Conservation (phyloP, 2,797 vertebrate genomes). For the Hybognathus amarus region DNA sequence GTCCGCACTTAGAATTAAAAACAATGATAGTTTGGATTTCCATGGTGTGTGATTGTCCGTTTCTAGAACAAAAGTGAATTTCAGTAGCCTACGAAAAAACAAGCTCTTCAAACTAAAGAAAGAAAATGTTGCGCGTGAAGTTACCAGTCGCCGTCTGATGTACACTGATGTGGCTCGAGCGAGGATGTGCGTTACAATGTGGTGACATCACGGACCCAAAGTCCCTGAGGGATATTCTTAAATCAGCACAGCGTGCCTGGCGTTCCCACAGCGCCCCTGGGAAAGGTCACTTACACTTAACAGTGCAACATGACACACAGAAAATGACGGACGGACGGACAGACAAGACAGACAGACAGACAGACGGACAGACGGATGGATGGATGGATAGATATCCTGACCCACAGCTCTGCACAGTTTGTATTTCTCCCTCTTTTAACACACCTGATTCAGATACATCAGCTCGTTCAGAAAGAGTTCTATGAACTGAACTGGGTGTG, state of each 20-base stretch:
- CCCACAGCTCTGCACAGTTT: too few species aligned
- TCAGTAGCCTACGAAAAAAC: not conserved
- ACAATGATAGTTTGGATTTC: not conserved
- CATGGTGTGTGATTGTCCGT: not conserved
- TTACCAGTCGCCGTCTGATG: too few species aligned
- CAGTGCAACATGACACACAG: not conserved
- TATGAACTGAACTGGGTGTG: too few species aligned
- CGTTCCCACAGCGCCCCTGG: not conserved
- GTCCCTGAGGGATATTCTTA: not conserved
- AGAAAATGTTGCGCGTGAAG: not conserved
- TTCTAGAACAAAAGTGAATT: not conserved
- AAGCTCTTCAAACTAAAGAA: not conserved
- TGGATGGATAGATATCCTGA: too few species aligned
- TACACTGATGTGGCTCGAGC: not conserved
- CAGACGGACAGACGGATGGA: too few species aligned
- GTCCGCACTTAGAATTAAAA: not conserved
- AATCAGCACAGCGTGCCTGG: not conserved
- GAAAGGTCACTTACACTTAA: not conserved
- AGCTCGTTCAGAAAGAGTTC: too few species aligned
- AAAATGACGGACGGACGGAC: too few species aligned
- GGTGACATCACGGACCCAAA: constrained; percentile 7
- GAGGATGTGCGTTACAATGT: not conserved
- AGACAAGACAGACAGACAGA: too few species aligned
- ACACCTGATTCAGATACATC: too few species aligned
- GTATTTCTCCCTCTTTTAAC: too few species aligned